phyloP scores from a whole-genome alignment of 1,140 invertebrate genomes.

The Hestina assimilis region DNA sequence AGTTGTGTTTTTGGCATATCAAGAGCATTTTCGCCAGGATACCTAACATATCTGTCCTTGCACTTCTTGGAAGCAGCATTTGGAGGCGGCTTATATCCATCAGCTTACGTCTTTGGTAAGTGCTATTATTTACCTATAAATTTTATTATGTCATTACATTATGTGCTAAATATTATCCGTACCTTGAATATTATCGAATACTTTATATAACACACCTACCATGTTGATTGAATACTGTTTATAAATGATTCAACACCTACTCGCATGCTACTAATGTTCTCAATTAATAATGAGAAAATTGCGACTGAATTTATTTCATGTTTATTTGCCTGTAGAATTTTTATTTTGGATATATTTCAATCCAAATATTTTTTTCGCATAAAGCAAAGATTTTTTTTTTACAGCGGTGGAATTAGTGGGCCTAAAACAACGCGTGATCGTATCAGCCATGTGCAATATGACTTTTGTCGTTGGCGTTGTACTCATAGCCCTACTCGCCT shows the following conservation, averaged over 20 bases:
- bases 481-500: constrained; percentile 83
- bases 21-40: constrained; percentile 79
- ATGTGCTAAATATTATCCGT: too few relatives aligned
- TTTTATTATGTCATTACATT: too few relatives aligned
- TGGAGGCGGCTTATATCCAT: constrained; percentile 78
- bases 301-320: too few relatives aligned
- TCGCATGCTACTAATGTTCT: too few relatives aligned
- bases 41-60: constrained; percentile 75
- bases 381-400: too few relatives aligned
- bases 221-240: too few relatives aligned
- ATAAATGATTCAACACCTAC: too few relatives aligned
- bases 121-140: not conserved
- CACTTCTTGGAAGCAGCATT: constrained; percentile 79
- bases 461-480: constrained; percentile 86
- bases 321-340: too few relatives aligned
- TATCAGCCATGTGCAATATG: constrained; percentile 73
- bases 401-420: constrained; percentile 67
- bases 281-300: too few relatives aligned
- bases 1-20: constrained; percentile 75
- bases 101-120: constrained; percentile 79
- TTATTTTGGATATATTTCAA: too few relatives aligned
- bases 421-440: constrained; percentile 65
- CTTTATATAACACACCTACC: too few relatives aligned
- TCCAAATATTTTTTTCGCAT: too few relatives aligned
- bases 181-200: not conserved